Evolutionary conservation across 2,797 vertebrate genomes (phyloP), one percentile per base, ranked within the genome.

Genomic region (Urocyon cinereoargenteus): DNA sequence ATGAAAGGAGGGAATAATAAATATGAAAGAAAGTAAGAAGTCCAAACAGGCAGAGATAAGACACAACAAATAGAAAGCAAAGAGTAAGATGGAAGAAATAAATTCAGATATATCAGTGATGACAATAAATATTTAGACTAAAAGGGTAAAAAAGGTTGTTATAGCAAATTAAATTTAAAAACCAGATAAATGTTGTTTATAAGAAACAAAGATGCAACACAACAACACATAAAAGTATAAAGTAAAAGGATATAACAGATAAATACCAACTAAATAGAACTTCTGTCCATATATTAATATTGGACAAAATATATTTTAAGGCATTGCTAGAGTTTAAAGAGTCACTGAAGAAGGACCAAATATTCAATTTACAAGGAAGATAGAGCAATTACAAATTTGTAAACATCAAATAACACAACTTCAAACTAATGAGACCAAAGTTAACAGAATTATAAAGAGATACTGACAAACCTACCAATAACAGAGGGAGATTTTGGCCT

Each of bases 131-230:
- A 72, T 49, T 78, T 55, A 86, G 55, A 82, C 66, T 82, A 89
- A 75, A 79, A 24, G 68, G 78, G 40, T 73, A 89, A 86, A 91
- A 72, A 73, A 96, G n/a, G 45, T 36, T 82, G 87, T n/a, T 15
- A 51, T 34, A 45, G 28, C 61, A 72, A 94, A 88, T 16, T 78
- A 62, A 66, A 62, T 59, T 53, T 88, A 5, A 53, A 83, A 57
- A 24, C 61, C 12, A 79, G 45, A 22, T 7, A 72, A 68, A 57
- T 53, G 21, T 40, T 73, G 21, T 53, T 86, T 24, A 19, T 75
- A 95, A 84, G 64, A 83, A 64, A 85, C 36, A 40, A 19, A 53
- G 45, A 62, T 10, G 10, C 13, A 51, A 77, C 21, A 64, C 2
- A 59, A 2, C 49, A 36, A 45, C 40, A 59, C 19, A 34, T 28